Evolutionary conservation across 64 coral and sea anemone species (phyloP), one percentile per base, ranked within the genome.

Genomic region (Porites australiensis): DNA sequence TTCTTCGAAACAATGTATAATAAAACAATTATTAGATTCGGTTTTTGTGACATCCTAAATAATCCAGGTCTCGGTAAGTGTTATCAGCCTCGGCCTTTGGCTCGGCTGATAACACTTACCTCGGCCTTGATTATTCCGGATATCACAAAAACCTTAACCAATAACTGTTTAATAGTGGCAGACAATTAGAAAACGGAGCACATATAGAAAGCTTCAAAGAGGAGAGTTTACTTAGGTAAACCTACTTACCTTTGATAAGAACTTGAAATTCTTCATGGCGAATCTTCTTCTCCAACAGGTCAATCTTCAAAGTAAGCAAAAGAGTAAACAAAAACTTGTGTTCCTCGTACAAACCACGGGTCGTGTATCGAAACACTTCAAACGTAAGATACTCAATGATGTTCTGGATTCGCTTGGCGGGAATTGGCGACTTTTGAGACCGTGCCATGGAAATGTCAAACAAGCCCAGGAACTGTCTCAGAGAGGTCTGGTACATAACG

Each of bases 331-430:
- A 82, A 59, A 3, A 83, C 64, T 98, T 98, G 51, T 98, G 97
- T 45, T 93, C 94, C 79, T 98, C 97, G 23, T 98, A 98, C 70
- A 98, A 63, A 44, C 97, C 97, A 72, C 97, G 94, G 16, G 97
- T 95, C 15, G 97, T 98, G 88, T 98, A 98, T 55, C 94, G 93
- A 70, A 98, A 98, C 52, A 98, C 96, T 88, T 98, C 96, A 90
- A 98, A 98, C 7, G 96, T 98, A 20, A 96, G 79, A 72, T 98
- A 98, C 5, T 98, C 90, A 27, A 98, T 98, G 77, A 98, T 93
- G 50, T 93, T 98, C 76, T 91, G 94, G 60, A 98, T 98, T 52
- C 96, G 90, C 63, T 98, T 98, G 62, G 96, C 94, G 16, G 96
- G 96, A 65, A 98, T 98, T 50, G 96, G 96, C 5, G 96, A 98